A percentile compares a stretch with the other conserved stretches of the same genome.
Conservation (phyloP, 2,113 vertebrate species). For the Nannospalax galili region DNA sequence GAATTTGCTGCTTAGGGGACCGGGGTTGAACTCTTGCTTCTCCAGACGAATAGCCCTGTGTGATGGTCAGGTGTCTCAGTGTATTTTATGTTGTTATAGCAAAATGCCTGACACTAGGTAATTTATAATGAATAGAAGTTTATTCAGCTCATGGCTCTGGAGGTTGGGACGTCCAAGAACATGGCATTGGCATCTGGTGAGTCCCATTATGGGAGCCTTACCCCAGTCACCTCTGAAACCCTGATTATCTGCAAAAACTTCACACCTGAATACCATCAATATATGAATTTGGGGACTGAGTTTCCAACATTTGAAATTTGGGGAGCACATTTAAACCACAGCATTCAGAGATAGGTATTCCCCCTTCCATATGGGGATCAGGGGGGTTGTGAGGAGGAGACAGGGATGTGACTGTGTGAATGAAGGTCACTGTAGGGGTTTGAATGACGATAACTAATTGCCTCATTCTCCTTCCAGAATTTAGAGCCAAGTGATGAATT, state of each 20-base stretch:
- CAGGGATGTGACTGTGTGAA: accelerated
- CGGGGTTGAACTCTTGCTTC: neutral
- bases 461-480: neutral
- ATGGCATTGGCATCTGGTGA: neutral
- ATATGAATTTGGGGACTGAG: neutral
- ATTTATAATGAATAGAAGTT: neutral
- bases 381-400: no score
- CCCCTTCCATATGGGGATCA: neutral
- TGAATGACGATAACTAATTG: conserved; percentile 4
- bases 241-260: neutral
- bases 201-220: neutral
- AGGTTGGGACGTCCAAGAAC: neutral
- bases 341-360: neutral
- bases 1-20: neutral
- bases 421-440: neutral
- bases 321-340: neutral
- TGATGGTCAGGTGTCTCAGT: neutral
- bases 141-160: neutral
- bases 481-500: neutral
- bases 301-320: neutral
- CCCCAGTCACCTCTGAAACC: neutral
- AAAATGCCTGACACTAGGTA: neutral
- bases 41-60: neutral
- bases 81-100: neutral
- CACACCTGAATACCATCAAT: neutral